phyloP scores from a whole-genome alignment of 2,113 vertebrate genomes.

The Puma concolor region DNA sequence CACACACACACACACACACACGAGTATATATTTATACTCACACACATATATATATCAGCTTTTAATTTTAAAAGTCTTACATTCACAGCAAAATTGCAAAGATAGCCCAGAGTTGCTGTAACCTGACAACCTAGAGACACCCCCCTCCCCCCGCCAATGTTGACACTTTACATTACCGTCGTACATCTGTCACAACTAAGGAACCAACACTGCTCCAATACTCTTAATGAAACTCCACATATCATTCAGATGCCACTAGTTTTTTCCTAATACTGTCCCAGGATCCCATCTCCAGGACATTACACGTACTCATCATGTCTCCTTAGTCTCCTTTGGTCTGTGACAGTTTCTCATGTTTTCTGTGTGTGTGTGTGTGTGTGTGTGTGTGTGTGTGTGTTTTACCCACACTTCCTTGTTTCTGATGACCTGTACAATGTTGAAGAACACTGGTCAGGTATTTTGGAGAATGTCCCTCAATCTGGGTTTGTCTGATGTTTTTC shows the following conservation, averaged over 20 bases:
- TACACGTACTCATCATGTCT: not conserved
- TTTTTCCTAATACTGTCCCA: not conserved
- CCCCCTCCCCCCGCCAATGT: accelerated
- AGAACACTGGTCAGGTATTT: not conserved
- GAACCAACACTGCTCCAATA: no score
- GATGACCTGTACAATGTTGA: not conserved
- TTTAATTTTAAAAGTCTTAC: not conserved
- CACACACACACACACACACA: no score
- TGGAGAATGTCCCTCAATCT: not conserved
- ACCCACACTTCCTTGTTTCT: not conserved
- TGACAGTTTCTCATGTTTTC: not conserved
- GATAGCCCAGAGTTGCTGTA: not conserved
- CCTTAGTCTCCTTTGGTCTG: not conserved
- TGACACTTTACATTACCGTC: no score
- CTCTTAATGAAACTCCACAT: not conserved
- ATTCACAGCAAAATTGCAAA: not conserved
- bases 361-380: not conserved
- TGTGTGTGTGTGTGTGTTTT: not conserved
- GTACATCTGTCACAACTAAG: no score
- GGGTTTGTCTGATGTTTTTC: not conserved
- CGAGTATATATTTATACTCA: no score
- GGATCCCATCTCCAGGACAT: not conserved
- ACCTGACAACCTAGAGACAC: not conserved
- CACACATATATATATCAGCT: not conserved
- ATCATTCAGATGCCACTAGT: not conserved